A percentile compares a stretch with the other conserved stretches of the same genome.
phyloP scores from a whole-genome alignment of 2,113 vertebrate species.

The Hippocampus barbouri region DNA sequence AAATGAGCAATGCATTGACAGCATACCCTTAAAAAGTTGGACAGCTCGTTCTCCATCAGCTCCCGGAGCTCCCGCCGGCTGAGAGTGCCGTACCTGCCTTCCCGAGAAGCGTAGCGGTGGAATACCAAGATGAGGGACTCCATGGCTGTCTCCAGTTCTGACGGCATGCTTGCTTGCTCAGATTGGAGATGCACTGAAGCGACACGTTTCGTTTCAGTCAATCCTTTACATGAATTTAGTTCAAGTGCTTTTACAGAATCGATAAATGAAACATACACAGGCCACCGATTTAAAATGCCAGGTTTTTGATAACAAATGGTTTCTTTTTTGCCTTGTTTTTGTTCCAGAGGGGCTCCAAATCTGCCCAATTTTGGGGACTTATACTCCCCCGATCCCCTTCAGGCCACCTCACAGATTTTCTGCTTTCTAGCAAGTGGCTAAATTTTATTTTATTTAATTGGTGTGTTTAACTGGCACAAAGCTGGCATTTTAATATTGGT shows the following conservation, averaged over 20 bases:
- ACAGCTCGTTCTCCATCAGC: slow-evolving; percentile 78
- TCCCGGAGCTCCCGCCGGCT: slow-evolving; percentile 75
- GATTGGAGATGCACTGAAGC: slow-evolving; percentile 5
- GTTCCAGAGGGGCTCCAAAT: too few species aligned
- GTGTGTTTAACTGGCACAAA: too few species aligned
- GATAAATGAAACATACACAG: too few species aligned
- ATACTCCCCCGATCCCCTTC: too few species aligned
- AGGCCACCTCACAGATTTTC: too few species aligned
- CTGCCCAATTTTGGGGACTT: too few species aligned
- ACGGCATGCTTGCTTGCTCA: slow-evolving; percentile 70
- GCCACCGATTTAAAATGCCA: too few species aligned
- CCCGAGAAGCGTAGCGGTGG: slow-evolving; percentile 77
- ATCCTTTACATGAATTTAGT: background rate
- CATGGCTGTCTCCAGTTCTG: slow-evolving; percentile 85
- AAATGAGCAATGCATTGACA: background rate
- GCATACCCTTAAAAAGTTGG: slow-evolving; percentile 77
- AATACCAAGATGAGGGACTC: slow-evolving; percentile 84
- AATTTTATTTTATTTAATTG: too few species aligned
- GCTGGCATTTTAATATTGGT: background rate
- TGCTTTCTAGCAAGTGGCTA: too few species aligned
- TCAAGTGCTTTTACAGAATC: too few species aligned
- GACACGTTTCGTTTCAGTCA: background rate
- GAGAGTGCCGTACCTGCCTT: slow-evolving; percentile 67
- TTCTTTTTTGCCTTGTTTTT: too few species aligned
- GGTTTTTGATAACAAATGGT: too few species aligned